A percentile compares a stretch with the other conserved stretches of the same genome.
Evolutionary conservation across 2,888 invertebrate species (phyloP).

Genomic region (Calliopum simillimum): DNA sequence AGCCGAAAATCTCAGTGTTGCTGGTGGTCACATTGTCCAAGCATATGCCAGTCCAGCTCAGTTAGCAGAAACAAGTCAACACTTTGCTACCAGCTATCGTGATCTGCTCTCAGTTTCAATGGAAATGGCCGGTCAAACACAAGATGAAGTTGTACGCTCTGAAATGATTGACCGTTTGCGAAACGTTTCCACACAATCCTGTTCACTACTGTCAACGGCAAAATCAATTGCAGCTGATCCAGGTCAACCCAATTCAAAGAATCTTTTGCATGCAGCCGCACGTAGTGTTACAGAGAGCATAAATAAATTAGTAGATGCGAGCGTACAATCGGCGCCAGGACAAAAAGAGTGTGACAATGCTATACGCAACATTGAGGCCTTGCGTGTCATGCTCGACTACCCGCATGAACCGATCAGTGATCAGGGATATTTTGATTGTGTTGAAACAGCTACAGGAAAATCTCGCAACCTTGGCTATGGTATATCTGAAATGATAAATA

Average conservation of each 20-base stretch:
- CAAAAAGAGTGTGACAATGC: conserved; percentile 98
- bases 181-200: conserved; percentile 88
- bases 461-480: conserved; percentile 88
- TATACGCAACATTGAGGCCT: conserved; percentile 88
- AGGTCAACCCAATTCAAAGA: conserved; percentile 89
- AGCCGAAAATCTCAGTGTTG: conserved; percentile 85
- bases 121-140: conserved; percentile 87
- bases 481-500: conserved; percentile 94
- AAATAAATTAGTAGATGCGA: conserved; percentile 81
- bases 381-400: conserved; percentile 83
- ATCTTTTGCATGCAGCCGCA: conserved; percentile 88
- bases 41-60: conserved; percentile 78
- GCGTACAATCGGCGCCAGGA: conserved; percentile 89
- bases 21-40: conserved; percentile 85
- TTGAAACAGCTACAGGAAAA: conserved; percentile 90
- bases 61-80: conserved; percentile 80
- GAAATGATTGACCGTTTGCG: conserved; percentile 89
- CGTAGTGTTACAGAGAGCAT: conserved; percentile 93
- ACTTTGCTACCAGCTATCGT: conserved; percentile 83
- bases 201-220: conserved; percentile 86
- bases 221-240: conserved; percentile 92
- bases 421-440: conserved; percentile 91
- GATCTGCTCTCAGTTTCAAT: conserved; percentile 82
- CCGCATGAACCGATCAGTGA: conserved; percentile 91
- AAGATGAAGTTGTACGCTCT: conserved; percentile 80